phyloP scores from a whole-genome alignment of 2,888 invertebrate species.

The Patella pellucida region DNA sequence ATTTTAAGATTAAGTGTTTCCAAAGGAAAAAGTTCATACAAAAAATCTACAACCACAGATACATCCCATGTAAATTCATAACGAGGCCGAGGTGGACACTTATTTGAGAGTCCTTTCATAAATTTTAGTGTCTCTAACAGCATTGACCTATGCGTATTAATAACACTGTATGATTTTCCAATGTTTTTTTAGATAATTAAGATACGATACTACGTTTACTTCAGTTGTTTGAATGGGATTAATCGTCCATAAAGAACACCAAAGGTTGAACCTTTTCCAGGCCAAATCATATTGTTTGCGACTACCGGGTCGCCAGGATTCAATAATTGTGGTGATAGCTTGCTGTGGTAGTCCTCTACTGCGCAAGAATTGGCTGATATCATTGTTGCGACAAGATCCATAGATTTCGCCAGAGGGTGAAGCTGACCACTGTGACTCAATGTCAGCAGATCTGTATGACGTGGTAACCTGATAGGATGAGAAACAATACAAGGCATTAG shows the following conservation, averaged over 20 bases:
- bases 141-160: neutral
- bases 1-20: neutral
- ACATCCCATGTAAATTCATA: neutral
- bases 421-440: neutral
- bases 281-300: too few relatives aligned
- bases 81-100: neutral
- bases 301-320: constrained; percentile 17
- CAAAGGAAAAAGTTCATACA: neutral
- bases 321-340: constrained; percentile 14
- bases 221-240: too few relatives aligned
- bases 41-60: neutral
- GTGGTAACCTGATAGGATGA: constrained; percentile 30
- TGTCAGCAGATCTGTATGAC: constrained; percentile 28
- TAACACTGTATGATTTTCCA: neutral
- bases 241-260: too few relatives aligned
- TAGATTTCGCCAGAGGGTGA: constrained; percentile 17
- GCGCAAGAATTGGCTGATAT: constrained; percentile 27
- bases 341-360: neutral
- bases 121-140: neutral
- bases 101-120: neutral
- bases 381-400: constrained; percentile 21
- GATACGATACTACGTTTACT: too few relatives aligned
- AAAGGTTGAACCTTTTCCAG: too few relatives aligned
- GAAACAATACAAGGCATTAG: constrained; percentile 19
- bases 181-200: too few relatives aligned